Percentiles rank a stretch among this genome's conserved stretches.
phyloP scores from a whole-genome alignment of 2,113 vertebrate genomes.

The Heterotis niloticus region DNA sequence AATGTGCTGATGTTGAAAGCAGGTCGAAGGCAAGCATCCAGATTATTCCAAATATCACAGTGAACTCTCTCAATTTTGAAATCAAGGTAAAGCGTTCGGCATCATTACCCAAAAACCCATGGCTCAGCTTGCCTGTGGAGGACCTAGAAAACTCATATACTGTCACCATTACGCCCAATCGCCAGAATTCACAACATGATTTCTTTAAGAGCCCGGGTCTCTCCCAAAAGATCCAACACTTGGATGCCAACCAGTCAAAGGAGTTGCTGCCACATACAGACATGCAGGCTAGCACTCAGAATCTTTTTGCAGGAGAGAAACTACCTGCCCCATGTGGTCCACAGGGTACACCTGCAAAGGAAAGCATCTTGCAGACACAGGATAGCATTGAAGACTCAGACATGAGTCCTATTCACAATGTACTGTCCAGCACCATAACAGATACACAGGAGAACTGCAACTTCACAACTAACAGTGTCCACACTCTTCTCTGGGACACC shows the following conservation, averaged over 20 bases:
- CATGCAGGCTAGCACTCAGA: not conserved
- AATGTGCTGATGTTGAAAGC: slow-evolving; percentile 26
- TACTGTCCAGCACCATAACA: slow-evolving; percentile 59
- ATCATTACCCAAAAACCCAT: slow-evolving; percentile 54
- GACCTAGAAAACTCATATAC: slow-evolving; percentile 59
- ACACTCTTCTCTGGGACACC: slow-evolving; percentile 58
- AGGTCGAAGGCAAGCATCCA: slow-evolving; percentile 45
- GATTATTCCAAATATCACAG: slow-evolving; percentile 44
- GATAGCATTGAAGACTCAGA: slow-evolving; percentile 38
- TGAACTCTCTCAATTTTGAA: slow-evolving; percentile 55
- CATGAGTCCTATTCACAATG: slow-evolving; percentile 39
- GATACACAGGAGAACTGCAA: slow-evolving; percentile 37
- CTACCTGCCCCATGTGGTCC: too few species aligned
- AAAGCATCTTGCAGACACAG: slow-evolving; percentile 13
- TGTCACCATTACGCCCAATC: slow-evolving; percentile 52
- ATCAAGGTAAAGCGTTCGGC: slow-evolving; percentile 55
- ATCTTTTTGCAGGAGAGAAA: not conserved
- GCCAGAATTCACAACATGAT: slow-evolving; percentile 20
- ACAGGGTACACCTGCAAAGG: not conserved
- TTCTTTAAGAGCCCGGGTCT: not conserved
- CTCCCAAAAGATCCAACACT: not conserved
- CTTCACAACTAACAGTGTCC: slow-evolving; percentile 35
- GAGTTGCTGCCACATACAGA: slow-evolving; percentile 32
- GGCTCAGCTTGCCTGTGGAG: slow-evolving; percentile 62
- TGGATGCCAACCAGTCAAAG: not conserved